phyloP scores from a whole-genome alignment of 1,140 invertebrate species.

The Brachionus rotundiformis region DNA sequence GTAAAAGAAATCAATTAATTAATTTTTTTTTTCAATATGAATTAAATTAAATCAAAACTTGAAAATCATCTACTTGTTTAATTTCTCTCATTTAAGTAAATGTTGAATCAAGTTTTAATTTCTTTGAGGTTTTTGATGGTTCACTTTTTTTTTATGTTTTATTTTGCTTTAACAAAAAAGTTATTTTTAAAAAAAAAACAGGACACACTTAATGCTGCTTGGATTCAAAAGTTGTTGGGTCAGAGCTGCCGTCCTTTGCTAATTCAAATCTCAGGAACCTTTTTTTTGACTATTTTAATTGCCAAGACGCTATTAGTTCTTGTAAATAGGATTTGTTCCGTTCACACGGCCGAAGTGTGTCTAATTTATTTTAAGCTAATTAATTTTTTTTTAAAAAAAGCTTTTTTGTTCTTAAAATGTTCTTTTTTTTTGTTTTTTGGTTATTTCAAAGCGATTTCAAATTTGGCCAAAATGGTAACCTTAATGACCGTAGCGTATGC shows the following conservation, averaged over 20 bases:
- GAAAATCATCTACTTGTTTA: no score
- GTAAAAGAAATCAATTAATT: neutral
- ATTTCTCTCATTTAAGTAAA: neutral
- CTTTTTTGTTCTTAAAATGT: constrained; percentile 31
- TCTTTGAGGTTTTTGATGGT: neutral
- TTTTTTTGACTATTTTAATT: constrained; percentile 3
- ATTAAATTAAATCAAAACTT: no score
- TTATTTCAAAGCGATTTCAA: neutral
- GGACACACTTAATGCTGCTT: constrained; percentile 41
- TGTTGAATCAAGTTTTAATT: neutral
- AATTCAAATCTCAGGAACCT: constrained; percentile 34
- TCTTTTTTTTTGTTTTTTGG: neutral
- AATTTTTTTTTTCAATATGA: neutral
- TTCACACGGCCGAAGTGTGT: constrained; percentile 26
- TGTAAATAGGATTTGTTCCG: constrained; percentile 30
- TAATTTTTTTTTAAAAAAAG: constrained; percentile 35
- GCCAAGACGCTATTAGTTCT: neutral
- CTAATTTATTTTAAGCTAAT: constrained; percentile 4
- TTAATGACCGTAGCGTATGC: neutral
- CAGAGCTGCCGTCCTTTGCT: constrained; percentile 38
- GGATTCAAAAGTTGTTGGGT: constrained; percentile 44
- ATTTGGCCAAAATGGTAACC: neutral
- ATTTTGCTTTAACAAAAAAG: constrained; percentile 22
- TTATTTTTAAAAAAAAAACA: constrained; percentile 43
- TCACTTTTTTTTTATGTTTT: neutral